Base-by-base conservation (phyloP, 1,140 invertebrate genomes). In the Ips typographus region DNA sequence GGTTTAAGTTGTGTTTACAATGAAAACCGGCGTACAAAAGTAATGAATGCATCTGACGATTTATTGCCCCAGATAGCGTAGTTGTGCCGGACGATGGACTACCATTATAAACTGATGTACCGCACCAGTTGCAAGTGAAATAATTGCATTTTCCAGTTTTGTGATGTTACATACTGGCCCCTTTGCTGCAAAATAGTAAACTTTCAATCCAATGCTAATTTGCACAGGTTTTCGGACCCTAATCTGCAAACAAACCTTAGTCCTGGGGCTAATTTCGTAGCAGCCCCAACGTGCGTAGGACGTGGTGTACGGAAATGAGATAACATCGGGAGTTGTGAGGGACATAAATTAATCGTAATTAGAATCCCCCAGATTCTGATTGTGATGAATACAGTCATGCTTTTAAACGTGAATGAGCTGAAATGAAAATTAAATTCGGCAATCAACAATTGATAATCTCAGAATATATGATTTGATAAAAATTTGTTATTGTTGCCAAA, bases 301-400 rank as follows among this genome's bases (percentile, higher is more conserved):
- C 44, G 44, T 8, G 44, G 7, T 49, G 44, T 22, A 22, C 3
- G 44, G 44, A 49, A 49, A 6, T 8, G 22, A 49, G 44, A 49
- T 49, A 49, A 49, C 44, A 49, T 49, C 44, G 44, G 44, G 44
- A 49, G 44, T 49, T 49, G 44, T 49, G 44, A 49, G 44, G 44
- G 44, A 49, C 22, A 49, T 49, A 2, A 49, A 49, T 49, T 49
- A 49, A 49, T 49, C 22, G 44, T 49, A 49, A 49, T 49, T 6
- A 49, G 44, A 49, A 49, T 49, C 0, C 22, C 22, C 44, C 44
- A 49, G 44, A 22, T 49, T 22, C 22, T 22, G 22, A 22, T 22
- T 22, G 22, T 22, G 22, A 22, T 22, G 22, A 22, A 22, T 22
- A 22, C 22, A 22, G 22, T 22, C 22, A 22, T 22, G 22, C 22